Conservation (phyloP, 2,888 invertebrate genomes). For the Ophraella communa region DNA sequence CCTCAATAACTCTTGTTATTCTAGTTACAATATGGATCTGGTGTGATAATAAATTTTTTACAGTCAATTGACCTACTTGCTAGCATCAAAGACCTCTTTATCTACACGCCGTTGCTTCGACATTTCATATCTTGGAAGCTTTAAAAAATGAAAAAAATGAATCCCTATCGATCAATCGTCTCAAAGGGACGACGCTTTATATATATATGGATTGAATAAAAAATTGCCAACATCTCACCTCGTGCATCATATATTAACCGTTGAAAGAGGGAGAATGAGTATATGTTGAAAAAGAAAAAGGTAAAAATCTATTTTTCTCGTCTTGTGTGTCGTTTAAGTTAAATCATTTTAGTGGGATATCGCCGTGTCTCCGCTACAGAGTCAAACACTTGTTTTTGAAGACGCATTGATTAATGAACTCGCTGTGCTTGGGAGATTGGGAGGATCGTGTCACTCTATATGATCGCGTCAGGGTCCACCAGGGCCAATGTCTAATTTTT, state of each 20-base stretch:
- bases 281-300: slow-evolving; percentile 21
- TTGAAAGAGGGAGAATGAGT: slow-evolving; percentile 15
- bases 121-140: neutral
- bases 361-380: slow-evolving; percentile 43
- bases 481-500: no score
- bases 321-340: slow-evolving; percentile 44
- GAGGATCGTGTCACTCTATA: slow-evolving; percentile 47
- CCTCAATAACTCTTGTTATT: no score
- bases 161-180: neutral
- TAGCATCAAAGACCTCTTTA: neutral
- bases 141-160: neutral
- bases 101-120: neutral
- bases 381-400: slow-evolving; percentile 50
- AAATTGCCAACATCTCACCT: slow-evolving; percentile 13
- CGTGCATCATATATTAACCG: slow-evolving; percentile 26
- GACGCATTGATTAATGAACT: slow-evolving; percentile 45
- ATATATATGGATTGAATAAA: neutral
- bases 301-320: slow-evolving; percentile 47
- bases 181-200: neutral
- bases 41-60: neutral
- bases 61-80: neutral
- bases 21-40: neutral
- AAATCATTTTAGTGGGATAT: slow-evolving; percentile 45
- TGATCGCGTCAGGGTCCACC: slow-evolving; percentile 5
- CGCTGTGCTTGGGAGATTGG: slow-evolving; percentile 36